Base-by-base conservation (phyloP, 2,797 vertebrate species). In the Otolemur crassicaudatus region DNA sequence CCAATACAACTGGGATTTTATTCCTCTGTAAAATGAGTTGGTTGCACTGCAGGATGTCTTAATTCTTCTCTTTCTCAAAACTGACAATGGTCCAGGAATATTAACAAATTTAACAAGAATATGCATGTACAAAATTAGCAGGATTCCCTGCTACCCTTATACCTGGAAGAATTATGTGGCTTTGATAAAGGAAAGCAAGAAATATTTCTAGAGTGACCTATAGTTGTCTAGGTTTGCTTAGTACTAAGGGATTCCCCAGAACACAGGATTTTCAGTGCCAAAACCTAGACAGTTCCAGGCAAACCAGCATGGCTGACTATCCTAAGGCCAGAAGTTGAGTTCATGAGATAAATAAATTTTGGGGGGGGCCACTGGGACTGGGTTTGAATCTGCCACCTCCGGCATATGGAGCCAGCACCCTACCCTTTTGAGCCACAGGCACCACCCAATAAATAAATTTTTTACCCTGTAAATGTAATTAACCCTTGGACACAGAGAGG, bases 21-120 rank as follows among this genome's bases (percentile, higher is more conserved):
- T 70, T 97, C 76, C 61, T 87, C 87, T 91, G 80, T 93, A 88
- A 98, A 97, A 56, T 83, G 20, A 96, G 72, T 87, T 22, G 34
- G 37, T 85, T 90, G 82, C 31, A 23, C 6, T 56, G 40, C n/a
- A 88, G 70, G 49, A 63, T 56, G 56, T 91, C 90, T 92, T 49
- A 53, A 67, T 43, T 86, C 22, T 40, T 72, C 87, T 81, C 70
- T 91, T 49, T 46, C 29, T 87, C 5, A 53, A 89, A 93, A 87
- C 13, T 70, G 31, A 27, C 88, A 86, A 53, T 12, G 80, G 22
- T 83, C 65, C 22, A 27, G 37, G 37, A 93, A 79, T 53, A 31
- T 58, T 87, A 89, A 90, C 49, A 96, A 95, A 92, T 94, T 70
- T 80, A 93, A 10, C 61, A 91, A 87, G 73, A 70, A 80, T 29